Conservation (phyloP, 2,888 invertebrate genomes). For the Troglohyphantes excavatus region DNA sequence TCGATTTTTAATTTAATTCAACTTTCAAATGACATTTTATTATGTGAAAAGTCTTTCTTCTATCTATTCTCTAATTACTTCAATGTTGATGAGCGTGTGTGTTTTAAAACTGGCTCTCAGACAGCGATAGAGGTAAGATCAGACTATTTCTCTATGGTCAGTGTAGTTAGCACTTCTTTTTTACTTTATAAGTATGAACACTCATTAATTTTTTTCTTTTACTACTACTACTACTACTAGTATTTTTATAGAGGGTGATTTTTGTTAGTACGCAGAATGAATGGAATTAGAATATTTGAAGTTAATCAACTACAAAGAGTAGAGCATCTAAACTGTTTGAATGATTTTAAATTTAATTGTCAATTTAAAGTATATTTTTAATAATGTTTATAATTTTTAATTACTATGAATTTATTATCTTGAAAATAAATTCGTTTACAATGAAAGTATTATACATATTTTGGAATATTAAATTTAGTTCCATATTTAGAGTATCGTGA, state of each 20-base stretch:
- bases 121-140: slow-evolving; percentile 69
- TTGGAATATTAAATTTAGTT: too few relatives aligned
- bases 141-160: slow-evolving; percentile 8
- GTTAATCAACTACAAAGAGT: neutral
- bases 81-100: slow-evolving; percentile 57
- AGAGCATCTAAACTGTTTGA: neutral
- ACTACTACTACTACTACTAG: neutral
- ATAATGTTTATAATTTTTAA: too few relatives aligned
- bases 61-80: neutral
- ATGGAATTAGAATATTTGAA: neutral
- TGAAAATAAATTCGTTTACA: too few relatives aligned
- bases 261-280: neutral
- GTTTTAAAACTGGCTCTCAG: slow-evolving; percentile 64
- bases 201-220: slow-evolving; percentile 8
- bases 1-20: neutral
- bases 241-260: neutral
- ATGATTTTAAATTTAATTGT: neutral
- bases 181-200: slow-evolving; percentile 21
- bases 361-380: too few relatives aligned
- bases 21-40: neutral
- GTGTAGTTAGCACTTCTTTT: slow-evolving; percentile 49
- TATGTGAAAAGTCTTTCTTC: neutral
- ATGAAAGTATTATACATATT: too few relatives aligned
- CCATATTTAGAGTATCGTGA: too few relatives aligned
- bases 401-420: too few relatives aligned